phyloP scores from a whole-genome alignment of 2,888 invertebrate genomes.

The Thyatira batis region DNA sequence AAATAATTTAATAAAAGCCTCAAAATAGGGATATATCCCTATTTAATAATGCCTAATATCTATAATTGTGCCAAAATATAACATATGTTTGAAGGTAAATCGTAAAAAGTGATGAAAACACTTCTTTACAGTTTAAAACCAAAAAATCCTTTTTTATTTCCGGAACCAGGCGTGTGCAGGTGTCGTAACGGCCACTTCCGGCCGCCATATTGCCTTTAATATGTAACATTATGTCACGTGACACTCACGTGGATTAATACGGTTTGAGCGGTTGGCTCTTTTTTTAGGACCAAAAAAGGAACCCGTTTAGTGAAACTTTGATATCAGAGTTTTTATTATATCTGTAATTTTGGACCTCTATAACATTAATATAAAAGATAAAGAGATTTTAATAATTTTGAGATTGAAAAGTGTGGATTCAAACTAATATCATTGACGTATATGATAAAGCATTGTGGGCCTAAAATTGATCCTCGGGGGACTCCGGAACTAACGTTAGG shows the following conservation, averaged over 20 bases:
- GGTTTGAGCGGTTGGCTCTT: slow-evolving; percentile 4
- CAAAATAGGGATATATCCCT: no score
- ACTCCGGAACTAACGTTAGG: neutral
- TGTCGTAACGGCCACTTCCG: slow-evolving; percentile 31
- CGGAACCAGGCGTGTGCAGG: slow-evolving; percentile 17
- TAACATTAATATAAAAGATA: no score
- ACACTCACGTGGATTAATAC: slow-evolving; percentile 9
- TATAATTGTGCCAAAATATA: no score
- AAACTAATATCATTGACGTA: neutral
- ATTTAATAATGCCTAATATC: no score
- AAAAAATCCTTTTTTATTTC: neutral
- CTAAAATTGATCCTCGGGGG: neutral
- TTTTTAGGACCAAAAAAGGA: no score
- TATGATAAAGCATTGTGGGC: neutral
- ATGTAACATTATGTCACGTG: slow-evolving; percentile 25
- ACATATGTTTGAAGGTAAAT: no score
- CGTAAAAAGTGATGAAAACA: no score
- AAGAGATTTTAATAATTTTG: no score
- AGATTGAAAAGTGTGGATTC: neutral
- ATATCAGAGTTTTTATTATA: no score
- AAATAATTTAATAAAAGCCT: no score
- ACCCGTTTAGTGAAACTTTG: no score
- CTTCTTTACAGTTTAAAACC: neutral
- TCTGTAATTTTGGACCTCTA: no score
- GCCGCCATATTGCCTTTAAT: slow-evolving; percentile 30